Percentiles rank a stretch among this genome's conserved stretches.
Evolutionary conservation across 2,888 invertebrate genomes (phyloP).

Genomic region (Drosophila pseudotakahashii): DNA sequence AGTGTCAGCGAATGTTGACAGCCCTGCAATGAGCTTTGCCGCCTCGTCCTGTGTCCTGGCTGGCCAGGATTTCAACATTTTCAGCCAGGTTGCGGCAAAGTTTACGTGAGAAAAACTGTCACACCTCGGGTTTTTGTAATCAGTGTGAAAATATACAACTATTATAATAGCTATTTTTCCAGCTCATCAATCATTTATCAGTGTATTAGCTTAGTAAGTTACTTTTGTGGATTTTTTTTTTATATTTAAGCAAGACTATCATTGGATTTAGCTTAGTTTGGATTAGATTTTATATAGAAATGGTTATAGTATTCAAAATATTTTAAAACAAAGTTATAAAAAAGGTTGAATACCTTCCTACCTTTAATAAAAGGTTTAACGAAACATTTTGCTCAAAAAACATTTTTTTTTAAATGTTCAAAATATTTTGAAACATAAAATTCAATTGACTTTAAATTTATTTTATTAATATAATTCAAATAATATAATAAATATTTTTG

Average conservation of each 20-base stretch:
- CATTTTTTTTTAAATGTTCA: too few relatives aligned
- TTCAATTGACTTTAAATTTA: too few relatives aligned
- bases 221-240: background rate
- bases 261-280: too few relatives aligned
- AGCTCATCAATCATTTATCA: background rate
- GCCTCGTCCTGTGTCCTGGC: background rate
- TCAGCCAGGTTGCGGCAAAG: background rate
- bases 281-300: too few relatives aligned
- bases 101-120: background rate
- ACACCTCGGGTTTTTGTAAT: background rate
- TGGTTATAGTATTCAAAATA: too few relatives aligned
- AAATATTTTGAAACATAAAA: too few relatives aligned
- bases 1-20: constrained; percentile 64
- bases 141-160: background rate
- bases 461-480: too few relatives aligned
- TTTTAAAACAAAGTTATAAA: too few relatives aligned
- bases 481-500: too few relatives aligned
- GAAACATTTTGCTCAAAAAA: too few relatives aligned
- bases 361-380: too few relatives aligned
- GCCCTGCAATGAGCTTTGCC: constrained; percentile 6
- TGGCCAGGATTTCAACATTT: background rate
- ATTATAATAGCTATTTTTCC: background rate
- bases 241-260: background rate
- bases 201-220: background rate
- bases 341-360: too few relatives aligned